Conservation (phyloP, 2,888 invertebrate genomes). For the Quadroppia sp. region DNA sequence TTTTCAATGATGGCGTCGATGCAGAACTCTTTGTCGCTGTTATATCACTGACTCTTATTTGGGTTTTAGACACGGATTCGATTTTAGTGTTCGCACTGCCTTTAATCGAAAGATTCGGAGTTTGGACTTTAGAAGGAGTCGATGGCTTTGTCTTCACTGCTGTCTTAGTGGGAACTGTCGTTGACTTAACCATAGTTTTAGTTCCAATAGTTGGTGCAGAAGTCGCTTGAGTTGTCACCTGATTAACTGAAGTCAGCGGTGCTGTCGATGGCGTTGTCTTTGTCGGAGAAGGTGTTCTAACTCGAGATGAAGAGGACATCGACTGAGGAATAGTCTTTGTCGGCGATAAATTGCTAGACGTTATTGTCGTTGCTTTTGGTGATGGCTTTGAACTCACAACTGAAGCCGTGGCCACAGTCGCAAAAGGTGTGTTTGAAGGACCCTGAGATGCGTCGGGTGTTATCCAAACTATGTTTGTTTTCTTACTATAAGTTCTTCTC, state of each 20-base stretch:
- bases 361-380: neutral
- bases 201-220: too few species aligned
- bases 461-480: slow-evolving; percentile 42
- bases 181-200: too few species aligned
- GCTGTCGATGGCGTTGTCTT: neutral
- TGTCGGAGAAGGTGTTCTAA: neutral
- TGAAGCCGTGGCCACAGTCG: slow-evolving; percentile 20
- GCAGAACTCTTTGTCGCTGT: slow-evolving; percentile 11
- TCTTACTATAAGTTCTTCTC: slow-evolving; percentile 41
- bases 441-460: slow-evolving; percentile 37
- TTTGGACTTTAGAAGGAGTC: slow-evolving; percentile 2
- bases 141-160: neutral
- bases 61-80: neutral
- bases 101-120: slow-evolving; percentile 9
- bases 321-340: neutral
- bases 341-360: neutral
- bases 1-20: neutral
- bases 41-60: slow-evolving; percentile 32
- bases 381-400: neutral
- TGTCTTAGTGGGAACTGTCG: neutral
- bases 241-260: too few species aligned
- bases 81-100: neutral
- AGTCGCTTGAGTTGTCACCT: too few species aligned
- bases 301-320: neutral
- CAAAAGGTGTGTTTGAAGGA: neutral